Conservation (phyloP, 1,140 invertebrate genomes). For the Lasioglossum baleicum region DNA sequence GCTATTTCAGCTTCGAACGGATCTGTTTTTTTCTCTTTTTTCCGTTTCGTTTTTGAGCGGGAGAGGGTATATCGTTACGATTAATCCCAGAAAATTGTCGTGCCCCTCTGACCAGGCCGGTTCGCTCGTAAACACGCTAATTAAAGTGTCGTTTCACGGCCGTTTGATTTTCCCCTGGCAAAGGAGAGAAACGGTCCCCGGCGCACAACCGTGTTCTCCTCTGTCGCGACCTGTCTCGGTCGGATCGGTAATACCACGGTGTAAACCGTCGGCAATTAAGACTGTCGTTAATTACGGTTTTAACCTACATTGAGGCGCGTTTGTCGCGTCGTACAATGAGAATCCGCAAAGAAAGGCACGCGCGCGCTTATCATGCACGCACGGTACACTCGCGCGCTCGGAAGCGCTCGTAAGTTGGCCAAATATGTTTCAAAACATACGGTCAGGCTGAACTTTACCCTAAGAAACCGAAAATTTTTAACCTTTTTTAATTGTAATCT, state of each 20-base stretch:
- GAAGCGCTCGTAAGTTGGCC: no score
- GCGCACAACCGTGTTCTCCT: not conserved
- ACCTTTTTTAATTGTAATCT: no score
- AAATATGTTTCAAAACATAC: no score
- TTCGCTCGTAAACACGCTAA: conserved; percentile 38
- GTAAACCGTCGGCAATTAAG: conserved; percentile 56
- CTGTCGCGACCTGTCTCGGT: conserved; percentile 29
- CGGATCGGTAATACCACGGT: conserved; percentile 32
- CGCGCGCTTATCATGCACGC: conserved; percentile 49
- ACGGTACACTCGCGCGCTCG: conserved; percentile 32
- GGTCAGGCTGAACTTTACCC: no score
- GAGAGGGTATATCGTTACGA: not conserved
- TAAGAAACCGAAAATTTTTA: no score
- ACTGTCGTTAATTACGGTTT: conserved; percentile 56
- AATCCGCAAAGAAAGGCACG: conserved; percentile 46
- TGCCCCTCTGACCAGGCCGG: not conserved
- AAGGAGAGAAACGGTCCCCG: not conserved
- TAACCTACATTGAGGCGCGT: conserved; percentile 52
- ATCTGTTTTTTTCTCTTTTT: not conserved
- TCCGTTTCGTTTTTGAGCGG: not conserved
- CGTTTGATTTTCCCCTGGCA: conserved; percentile 53
- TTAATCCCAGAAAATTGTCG: conserved; percentile 27
- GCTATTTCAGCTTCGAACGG: not conserved
- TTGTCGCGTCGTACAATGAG: conserved; percentile 42
- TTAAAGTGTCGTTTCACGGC: conserved; percentile 59